Conservation (phyloP, 1,140 invertebrate genomes). For the Vanessa atalanta region DNA sequence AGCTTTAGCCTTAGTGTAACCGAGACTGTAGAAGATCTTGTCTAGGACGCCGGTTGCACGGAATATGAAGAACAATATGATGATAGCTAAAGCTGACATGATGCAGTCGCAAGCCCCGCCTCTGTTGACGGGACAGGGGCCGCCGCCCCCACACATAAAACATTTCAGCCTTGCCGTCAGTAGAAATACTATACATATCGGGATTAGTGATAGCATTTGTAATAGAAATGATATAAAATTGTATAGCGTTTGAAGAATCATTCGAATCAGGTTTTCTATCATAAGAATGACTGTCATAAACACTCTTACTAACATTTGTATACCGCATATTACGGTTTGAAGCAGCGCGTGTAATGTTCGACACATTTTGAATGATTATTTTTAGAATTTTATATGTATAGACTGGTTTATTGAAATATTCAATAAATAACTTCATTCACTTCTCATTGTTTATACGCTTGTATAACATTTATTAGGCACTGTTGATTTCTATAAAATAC, state of each 20-base stretch:
- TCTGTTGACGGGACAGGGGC: slow-evolving; percentile 53
- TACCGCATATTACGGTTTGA: slow-evolving; percentile 58
- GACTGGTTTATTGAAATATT: too few relatives aligned
- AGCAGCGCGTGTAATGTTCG: slow-evolving; percentile 59
- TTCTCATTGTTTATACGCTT: too few relatives aligned
- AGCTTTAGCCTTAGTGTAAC: slow-evolving; percentile 53
- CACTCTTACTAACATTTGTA: slow-evolving; percentile 68
- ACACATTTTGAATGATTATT: slow-evolving; percentile 62
- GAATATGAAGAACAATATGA: slow-evolving; percentile 66
- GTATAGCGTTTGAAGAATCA: slow-evolving; percentile 67
- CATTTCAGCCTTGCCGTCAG: slow-evolving; percentile 63
- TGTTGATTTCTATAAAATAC: too few relatives aligned
- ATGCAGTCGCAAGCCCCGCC: slow-evolving; percentile 61
- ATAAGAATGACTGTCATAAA: slow-evolving; percentile 70
- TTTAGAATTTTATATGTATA: not conserved
- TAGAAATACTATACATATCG: slow-evolving; percentile 65
- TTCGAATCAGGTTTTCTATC: slow-evolving; percentile 67
- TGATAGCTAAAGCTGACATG: slow-evolving; percentile 59
- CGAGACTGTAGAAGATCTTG: slow-evolving; percentile 64
- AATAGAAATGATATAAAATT: slow-evolving; percentile 70
- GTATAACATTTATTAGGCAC: too few relatives aligned
- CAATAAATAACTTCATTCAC: too few relatives aligned
- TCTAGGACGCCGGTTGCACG: slow-evolving; percentile 61
- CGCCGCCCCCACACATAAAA: slow-evolving; percentile 65
- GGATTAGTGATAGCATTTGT: slow-evolving; percentile 67